Base-by-base conservation (phyloP, 35 echinoderm and acorn worm species). In the Ptychodera flava region DNA sequence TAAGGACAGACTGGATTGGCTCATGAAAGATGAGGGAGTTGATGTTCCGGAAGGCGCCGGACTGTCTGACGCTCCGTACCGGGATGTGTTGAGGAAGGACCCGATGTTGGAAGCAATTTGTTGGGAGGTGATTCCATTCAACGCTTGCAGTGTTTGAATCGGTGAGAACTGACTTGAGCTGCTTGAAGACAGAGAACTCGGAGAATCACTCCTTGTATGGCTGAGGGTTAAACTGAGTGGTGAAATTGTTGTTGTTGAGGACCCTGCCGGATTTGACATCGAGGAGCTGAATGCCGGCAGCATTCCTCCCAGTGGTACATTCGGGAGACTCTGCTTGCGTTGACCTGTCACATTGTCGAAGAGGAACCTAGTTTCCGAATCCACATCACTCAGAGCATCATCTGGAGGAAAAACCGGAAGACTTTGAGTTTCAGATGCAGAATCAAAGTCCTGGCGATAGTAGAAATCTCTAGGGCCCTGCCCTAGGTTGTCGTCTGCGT, bases 331-430 rank as follows among this genome's bases (percentile, higher is more conserved):
- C 16, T 80, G 31, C 10, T 12, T 83, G 28, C 34, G 16, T 36
- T 83, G n/a, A 28, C 30, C 33, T 36, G 1, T 28, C 31, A 34
- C 1, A 16, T 82, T 34, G 37, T 83, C 82, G 32, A 88, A 83
- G 1, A 86, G 88, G 6, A 36, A 85, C 29, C 88, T 81, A 84
- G 90, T 94, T 30, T 94, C 92, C 14, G 87, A 85, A 34, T 94
- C 93, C 28, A 91, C 78, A 86, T 99, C 96, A 91, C 96, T 99
- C 16, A 93, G 80, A 37, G 88, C 91, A 0, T 78, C 78, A 78
- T 99, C 96, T 30, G 86, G 37, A 15, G 90, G 85, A 35, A 88
- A 80, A 0, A 93, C 87, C 28, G 96, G 96, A 30, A 99, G 86
- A 77, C 90, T 92, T 78, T 93, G 96, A 0, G 92, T 94, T 36